phyloP scores from a whole-genome alignment of 2,888 invertebrate genomes.

The Amitus sp. region DNA sequence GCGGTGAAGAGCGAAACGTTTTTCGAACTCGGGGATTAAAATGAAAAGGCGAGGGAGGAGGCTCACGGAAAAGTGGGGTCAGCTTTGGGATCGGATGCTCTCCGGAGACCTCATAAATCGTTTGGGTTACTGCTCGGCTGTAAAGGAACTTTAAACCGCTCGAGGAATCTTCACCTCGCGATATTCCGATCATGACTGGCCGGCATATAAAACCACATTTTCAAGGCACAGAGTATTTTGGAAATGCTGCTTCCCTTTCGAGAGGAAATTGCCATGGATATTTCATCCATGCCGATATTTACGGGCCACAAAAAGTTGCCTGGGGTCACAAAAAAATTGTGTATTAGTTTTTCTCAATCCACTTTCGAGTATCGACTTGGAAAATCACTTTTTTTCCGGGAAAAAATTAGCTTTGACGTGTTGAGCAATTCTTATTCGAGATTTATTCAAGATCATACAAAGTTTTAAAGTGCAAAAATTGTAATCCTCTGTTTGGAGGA shows the following conservation, averaged over 20 bases:
- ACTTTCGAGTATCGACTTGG: too few species aligned
- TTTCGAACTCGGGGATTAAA: not conserved
- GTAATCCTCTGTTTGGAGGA: not conserved
- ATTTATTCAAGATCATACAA: too few species aligned
- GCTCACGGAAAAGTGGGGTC: conserved; percentile 54
- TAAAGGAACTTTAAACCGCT: conserved; percentile 24
- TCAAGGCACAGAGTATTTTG: not conserved
- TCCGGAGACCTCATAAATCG: conserved; percentile 62
- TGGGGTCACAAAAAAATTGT: too few species aligned
- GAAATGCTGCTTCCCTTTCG: too few species aligned
- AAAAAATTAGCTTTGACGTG: too few species aligned
- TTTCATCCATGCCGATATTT: too few species aligned
- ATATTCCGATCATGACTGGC: conserved; percentile 19
- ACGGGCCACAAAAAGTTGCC: too few species aligned
- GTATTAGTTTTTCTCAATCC: too few species aligned
- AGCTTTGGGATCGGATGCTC: conserved; percentile 59
- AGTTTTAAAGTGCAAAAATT: not conserved
- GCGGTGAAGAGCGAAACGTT: too few species aligned
- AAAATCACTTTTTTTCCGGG: too few species aligned
- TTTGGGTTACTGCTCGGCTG: conserved; percentile 17
- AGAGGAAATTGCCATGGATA: too few species aligned
- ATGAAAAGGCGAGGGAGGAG: not conserved
- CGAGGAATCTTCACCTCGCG: conserved; percentile 25
- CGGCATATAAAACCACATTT: not conserved
- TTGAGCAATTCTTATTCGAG: too few species aligned